Base-by-base conservation (phyloP, 2,797 vertebrate species). In the Coccyzus lansbergi region DNA sequence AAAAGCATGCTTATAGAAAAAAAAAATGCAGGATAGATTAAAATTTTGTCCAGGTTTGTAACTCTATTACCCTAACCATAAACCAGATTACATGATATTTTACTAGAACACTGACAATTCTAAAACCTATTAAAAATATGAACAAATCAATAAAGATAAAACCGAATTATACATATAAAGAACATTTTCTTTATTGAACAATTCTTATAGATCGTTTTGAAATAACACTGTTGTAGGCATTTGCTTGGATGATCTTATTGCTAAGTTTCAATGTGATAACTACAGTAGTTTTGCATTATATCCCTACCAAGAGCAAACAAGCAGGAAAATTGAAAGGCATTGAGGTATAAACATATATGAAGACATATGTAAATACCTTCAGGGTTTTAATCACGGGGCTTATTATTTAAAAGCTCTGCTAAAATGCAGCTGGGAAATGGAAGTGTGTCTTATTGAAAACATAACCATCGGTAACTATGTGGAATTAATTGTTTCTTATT, bases 101-200 rank as follows among this genome's bases (percentile, higher is more conserved):
- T 97, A 90, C 87, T 91, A 96, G 92, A 95, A 97, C 86, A 92
- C 68, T 95, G 93, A 97, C 97, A 97, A 96, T 97, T 97, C 86
- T 70, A 94, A 96, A 96, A 63, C 52, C 82, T 74, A 93, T 95
- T 96, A 68, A 97, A 97, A 97, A 88, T 96, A 95, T 77, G 72
- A 97, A 93, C 80, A 96, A 97, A 97, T 97, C 96, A 95, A 97
- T 97, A 95, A 96, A 90, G 70, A 95, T 96, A 97, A 95, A 92
- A 55, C 83, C 96, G 86, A 95, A 94, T 96, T 96, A 91, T 93
- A 95, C 63, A 95, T 95, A 96, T 96, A 95, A 88, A 77, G 88
- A 94, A 77, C 70, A 55, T 92, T 97, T 96, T 88, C 75, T 96
- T 96, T 97, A 97, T 94, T 97, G 94, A 97, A 92, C 91, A 94